phyloP scores from a whole-genome alignment of 2,113 vertebrate genomes.

The Peromyscus leucopus region DNA sequence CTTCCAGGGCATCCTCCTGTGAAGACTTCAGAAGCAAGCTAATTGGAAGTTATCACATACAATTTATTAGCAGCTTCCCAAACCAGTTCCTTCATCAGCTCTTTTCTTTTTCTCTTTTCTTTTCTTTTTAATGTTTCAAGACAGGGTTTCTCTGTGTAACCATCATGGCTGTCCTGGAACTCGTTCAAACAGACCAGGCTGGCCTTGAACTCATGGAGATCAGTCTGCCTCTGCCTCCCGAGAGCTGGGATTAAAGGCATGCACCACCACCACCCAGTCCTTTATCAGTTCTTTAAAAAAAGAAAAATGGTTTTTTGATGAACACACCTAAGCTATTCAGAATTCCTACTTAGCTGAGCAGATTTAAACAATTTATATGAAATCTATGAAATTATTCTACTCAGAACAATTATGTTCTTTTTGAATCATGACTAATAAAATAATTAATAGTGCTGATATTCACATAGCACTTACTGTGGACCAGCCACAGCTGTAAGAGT shows the following conservation, averaged over 20 bases:
- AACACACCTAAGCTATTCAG: constrained; percentile 8
- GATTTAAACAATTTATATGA: constrained; percentile 59
- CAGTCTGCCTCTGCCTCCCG: no score
- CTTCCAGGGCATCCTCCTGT: constrained; percentile 37
- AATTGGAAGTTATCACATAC: constrained; percentile 27
- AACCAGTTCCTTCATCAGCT: constrained; percentile 45
- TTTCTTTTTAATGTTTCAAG: no score
- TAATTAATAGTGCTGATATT: constrained; percentile 32
- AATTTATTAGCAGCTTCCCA: constrained; percentile 56
- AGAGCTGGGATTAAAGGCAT: no score
- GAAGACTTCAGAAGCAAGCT: constrained; percentile 35
- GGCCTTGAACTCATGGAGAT: no score
- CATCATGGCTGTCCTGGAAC: no score
- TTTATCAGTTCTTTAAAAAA: constrained; percentile 40
- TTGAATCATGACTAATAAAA: constrained; percentile 32
- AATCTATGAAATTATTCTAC: constrained; percentile 22
- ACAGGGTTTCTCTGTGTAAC: no score
- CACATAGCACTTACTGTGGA: not conserved
- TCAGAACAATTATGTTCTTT: constrained; percentile 22
- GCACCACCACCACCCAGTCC: not conserved
- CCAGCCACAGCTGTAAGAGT: not conserved
- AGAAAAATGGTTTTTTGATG: not conserved
- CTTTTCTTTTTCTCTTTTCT: not conserved
- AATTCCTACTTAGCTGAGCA: constrained; percentile 26
- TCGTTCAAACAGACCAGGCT: no score